A percentile compares a stretch with the other conserved stretches of the same genome.
phyloP scores from a whole-genome alignment of 2,888 invertebrate genomes.

The Steinernema scapterisci region DNA sequence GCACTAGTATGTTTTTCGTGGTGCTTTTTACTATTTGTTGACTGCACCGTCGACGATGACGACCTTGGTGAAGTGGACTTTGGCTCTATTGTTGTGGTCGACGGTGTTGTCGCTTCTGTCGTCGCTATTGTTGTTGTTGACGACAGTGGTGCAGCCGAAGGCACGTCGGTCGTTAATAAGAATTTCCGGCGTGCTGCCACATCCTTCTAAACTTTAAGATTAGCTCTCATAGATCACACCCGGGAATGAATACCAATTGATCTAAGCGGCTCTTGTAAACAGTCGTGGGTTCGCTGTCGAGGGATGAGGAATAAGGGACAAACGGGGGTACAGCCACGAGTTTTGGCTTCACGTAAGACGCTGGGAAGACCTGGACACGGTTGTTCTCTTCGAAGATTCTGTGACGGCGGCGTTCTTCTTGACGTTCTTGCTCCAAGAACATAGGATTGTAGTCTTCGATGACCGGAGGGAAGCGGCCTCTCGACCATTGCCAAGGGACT shows the following conservation, averaged over 20 bases:
- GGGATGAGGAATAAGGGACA: background rate
- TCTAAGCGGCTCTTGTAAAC: constrained; percentile 17
- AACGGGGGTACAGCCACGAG: background rate
- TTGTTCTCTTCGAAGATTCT: constrained; percentile 46
- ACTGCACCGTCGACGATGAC: background rate
- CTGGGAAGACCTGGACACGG: constrained; percentile 10
- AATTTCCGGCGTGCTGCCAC: constrained; percentile 12
- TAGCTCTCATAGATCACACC: background rate
- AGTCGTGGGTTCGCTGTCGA: constrained; percentile 14
- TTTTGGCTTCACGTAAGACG: background rate
- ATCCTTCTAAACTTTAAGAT: background rate
- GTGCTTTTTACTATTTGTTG: constrained; percentile 19
- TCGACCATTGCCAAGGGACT: constrained; percentile 50
- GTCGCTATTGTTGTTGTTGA: constrained; percentile 30
- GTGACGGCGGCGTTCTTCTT: constrained; percentile 42
- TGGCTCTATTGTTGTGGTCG: background rate
- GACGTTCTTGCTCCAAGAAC: constrained; percentile 43
- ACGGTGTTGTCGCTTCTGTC: background rate
- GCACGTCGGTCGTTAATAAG: too few species aligned
- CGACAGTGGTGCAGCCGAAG: constrained; percentile 14
- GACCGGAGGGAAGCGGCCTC: constrained; percentile 45
- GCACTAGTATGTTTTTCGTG: constrained; percentile 42
- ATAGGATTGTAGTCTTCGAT: constrained; percentile 45
- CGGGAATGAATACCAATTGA: background rate
- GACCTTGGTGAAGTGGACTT: background rate